Evolutionary conservation across 1,140 invertebrate species (phyloP), one percentile per base, ranked within the genome.

Genomic region (Zophobas atratus): DNA sequence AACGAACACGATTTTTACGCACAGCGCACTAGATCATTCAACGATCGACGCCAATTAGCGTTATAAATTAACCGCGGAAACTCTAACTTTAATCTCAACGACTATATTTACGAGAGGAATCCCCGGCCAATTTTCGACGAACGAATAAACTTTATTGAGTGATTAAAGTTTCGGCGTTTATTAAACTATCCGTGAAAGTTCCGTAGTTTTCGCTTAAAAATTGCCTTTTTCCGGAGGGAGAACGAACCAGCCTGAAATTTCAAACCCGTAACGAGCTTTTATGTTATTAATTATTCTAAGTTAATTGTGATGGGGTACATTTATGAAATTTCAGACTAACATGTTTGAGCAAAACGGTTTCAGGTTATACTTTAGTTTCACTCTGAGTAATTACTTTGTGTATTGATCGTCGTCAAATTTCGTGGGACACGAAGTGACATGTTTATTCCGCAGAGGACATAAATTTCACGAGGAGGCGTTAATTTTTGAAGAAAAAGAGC

Each of bases 281-380:
- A 4, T 6, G 1, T 36, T 57, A 35, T 38, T 63, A 63, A 8
- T 39, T 63, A 63, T 63, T 38, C 35, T 38, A 38, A 63, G 41
- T 63, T 63, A 38, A 38, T 63, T 57, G 55, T 36, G 49, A 51
- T 51, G 49, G 49, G 49, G 6, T 46, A 51, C 49, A 51, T 51
- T 51, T 51, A 51, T 51, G 49, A 51, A 51, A 51, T 51, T 51
- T 51, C 49, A 51, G 49, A 51, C 49, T 20, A 4, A 51, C 49
- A 20, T 51, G 49, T 51, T 51, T 51, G 6, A 51, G 49, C 49
- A 51, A 20, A 20, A 51, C 49, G 49, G 49, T 51, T 51, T 51
- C 49, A 51, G 49, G 49, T 51, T 51, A 2, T 2, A 20, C 4
- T 51, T 51, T 51, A 51, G 49, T 51, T 51, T 20, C 49, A 51